Conservation (phyloP, 2,888 invertebrate species). For the Syrista parreyssii region DNA sequence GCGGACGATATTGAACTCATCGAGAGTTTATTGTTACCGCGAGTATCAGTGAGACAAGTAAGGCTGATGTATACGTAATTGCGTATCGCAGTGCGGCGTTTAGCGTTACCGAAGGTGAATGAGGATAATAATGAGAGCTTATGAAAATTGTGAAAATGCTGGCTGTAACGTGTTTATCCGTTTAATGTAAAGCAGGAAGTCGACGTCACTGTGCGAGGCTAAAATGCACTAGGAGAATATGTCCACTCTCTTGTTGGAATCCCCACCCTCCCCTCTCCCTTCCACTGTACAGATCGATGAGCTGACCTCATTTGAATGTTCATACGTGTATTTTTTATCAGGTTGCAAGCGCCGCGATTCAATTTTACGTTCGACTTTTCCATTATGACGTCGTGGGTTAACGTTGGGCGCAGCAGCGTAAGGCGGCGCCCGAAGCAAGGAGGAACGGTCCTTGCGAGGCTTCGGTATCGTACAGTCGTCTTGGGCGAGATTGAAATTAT, state of each 20-base stretch:
- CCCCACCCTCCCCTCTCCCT: neutral
- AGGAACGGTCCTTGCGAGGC: neutral
- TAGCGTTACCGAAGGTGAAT: neutral
- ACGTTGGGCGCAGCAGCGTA: neutral
- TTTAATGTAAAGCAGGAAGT: neutral
- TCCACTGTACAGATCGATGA: neutral
- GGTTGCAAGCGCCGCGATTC: neutral
- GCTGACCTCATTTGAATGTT: slow-evolving; percentile 4
- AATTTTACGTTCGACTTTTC: neutral
- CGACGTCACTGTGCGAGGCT: neutral
- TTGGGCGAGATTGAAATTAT: neutral
- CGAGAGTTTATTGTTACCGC: neutral
- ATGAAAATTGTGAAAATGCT: neutral
- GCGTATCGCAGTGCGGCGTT: neutral
- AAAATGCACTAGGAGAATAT: neutral
- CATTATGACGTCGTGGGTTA: neutral
- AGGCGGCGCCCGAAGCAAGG: neutral
- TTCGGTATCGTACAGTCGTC: neutral
- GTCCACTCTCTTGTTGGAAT: neutral
- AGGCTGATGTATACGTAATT: neutral
- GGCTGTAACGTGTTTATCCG: neutral
- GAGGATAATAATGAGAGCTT: too few relatives aligned
- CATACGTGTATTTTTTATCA: neutral
- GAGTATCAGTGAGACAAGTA: neutral
- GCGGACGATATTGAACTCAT: neutral